Evolutionary conservation across 2,888 invertebrate species (phyloP).

Genomic region (Mimas tiliae): DNA sequence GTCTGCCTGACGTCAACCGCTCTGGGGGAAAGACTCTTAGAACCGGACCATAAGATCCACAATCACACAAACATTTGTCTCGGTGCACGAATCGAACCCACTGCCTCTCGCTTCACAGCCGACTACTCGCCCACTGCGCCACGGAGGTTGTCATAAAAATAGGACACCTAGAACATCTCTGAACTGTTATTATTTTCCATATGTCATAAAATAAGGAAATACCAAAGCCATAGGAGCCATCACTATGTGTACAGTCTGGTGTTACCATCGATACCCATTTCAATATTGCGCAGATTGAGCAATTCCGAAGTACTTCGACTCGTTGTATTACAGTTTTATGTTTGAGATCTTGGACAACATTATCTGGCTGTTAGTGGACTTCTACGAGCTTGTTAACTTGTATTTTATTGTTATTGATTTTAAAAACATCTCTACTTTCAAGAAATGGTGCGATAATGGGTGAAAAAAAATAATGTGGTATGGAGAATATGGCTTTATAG

Average conservation of each 20-base stretch:
- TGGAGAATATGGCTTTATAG: neutral
- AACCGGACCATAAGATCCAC: no score
- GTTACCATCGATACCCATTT: neutral
- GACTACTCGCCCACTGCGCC: no score
- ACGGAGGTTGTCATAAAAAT: no score
- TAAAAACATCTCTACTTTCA: neutral
- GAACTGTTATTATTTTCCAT: neutral
- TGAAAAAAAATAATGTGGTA: neutral
- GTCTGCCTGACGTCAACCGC: no score
- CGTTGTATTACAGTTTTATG: neutral
- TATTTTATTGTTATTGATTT: conserved; percentile 20
- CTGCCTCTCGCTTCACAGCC: no score
- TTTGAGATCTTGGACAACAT: neutral
- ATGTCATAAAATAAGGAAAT: conserved; percentile 1
- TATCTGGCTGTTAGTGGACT: neutral
- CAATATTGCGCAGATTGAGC: conserved; percentile 7
- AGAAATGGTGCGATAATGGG: neutral
- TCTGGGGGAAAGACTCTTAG: no score
- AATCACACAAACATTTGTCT: no score
- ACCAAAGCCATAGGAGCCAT: neutral
- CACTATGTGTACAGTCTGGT: neutral
- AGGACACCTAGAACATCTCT: no score
- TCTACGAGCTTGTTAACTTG: conserved; percentile 1
- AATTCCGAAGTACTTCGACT: neutral
- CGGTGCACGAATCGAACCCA: no score